Percentiles rank a stretch among this genome's conserved stretches.
Conservation (phyloP, 92 coral and sea anemone species). For the Chrysogorgia sp. region DNA sequence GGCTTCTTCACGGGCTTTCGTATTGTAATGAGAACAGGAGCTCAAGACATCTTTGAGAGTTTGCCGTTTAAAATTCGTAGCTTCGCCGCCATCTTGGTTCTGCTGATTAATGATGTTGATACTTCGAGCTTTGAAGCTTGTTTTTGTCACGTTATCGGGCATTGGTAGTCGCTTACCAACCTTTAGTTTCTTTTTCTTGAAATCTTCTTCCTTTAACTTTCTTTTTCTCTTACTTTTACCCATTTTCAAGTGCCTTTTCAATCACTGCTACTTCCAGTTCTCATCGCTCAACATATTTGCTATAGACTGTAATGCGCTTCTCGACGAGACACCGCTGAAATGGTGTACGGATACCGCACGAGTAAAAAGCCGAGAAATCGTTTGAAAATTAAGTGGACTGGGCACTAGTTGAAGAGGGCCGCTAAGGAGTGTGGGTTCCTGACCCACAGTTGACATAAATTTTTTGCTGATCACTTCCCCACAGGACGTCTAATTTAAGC, state of each 20-base stretch:
- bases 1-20: constrained; percentile 79
- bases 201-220: constrained; percentile 84
- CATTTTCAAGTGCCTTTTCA: constrained; percentile 45
- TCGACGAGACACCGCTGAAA: too few relatives aligned
- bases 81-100: constrained; percentile 59
- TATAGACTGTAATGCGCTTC: constrained; percentile 37
- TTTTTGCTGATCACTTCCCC: too few relatives aligned
- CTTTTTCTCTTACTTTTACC: constrained; percentile 86
- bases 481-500: too few relatives aligned
- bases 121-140: constrained; percentile 81
- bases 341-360: too few relatives aligned
- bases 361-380: too few relatives aligned
- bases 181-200: constrained; percentile 88
- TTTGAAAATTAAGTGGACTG: too few relatives aligned
- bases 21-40: constrained; percentile 81
- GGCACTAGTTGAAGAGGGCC: too few relatives aligned
- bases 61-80: constrained; percentile 76
- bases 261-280: background rate
- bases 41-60: constrained; percentile 78
- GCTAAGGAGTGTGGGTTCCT: too few relatives aligned
- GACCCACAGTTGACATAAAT: too few relatives aligned
- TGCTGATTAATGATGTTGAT: constrained; percentile 74
- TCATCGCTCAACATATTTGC: background rate
- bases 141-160: constrained; percentile 79
- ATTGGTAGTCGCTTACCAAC: constrained; percentile 86